These are phyloP conservation scores for Cromileptes altivelis DNA, from an alignment of 2,113 vertebrate genomes.

Conservation along the genomic window DNA sequence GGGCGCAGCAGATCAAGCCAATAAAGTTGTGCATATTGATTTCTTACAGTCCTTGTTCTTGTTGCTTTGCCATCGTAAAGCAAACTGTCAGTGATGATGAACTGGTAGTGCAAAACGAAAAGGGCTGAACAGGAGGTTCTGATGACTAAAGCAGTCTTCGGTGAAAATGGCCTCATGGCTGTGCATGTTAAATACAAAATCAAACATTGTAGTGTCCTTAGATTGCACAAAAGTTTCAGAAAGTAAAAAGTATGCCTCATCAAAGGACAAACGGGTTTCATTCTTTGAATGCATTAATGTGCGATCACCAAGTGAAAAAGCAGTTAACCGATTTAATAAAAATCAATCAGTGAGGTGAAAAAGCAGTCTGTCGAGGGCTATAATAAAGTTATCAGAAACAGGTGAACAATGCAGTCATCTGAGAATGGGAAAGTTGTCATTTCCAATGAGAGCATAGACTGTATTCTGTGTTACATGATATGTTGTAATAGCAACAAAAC, in stretches of 20 bases:
- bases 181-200: slow-evolving; percentile 49
- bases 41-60: slow-evolving; percentile 12
- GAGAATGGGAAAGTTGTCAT: background rate
- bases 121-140: slow-evolving; percentile 36
- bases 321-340: background rate
- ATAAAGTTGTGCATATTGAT: slow-evolving; percentile 18
- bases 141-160: slow-evolving; percentile 47
- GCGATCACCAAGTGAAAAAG: background rate
- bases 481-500: background rate
- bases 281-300: background rate
- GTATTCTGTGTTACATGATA: background rate
- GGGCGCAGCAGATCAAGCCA: slow-evolving; percentile 8
- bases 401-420: background rate
- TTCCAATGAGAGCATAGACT: background rate
- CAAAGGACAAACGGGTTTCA: background rate
- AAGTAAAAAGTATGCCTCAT: background rate
- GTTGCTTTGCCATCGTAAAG: slow-evolving; percentile 13
- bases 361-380: too few relatives aligned
- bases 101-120: slow-evolving; percentile 2
- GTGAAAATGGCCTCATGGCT: slow-evolving; percentile 38
- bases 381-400: background rate
- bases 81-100: slow-evolving; percentile 55
- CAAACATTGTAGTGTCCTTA: background rate
- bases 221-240: slow-evolving; percentile 5
- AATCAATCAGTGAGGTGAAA: background rate